Conservation (phyloP, 2,888 invertebrate genomes). For the Linnaemya tessellans region DNA sequence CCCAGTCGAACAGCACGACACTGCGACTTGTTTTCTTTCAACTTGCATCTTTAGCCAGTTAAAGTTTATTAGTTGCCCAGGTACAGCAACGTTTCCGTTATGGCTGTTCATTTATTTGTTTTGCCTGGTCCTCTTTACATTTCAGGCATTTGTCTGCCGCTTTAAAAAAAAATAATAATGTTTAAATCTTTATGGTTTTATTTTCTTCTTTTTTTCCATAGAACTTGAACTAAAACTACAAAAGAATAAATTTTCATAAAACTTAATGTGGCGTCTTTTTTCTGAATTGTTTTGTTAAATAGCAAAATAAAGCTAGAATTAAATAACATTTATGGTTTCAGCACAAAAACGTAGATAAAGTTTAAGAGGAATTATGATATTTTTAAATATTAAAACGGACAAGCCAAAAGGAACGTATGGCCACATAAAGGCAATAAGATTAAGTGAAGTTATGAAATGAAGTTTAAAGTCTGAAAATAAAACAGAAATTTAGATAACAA, state of each 20-base stretch:
- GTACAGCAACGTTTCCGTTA: conserved; percentile 41
- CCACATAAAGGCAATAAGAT: not conserved
- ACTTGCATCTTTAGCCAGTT: conserved; percentile 11
- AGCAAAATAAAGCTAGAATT: conserved; percentile 19
- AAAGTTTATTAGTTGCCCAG: conserved; percentile 40
- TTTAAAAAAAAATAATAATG: conserved; percentile 36
- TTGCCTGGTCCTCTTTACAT: not conserved
- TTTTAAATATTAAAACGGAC: conserved; percentile 12
- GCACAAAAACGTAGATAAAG: conserved; percentile 30
- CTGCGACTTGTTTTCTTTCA: not conserved
- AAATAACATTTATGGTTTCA: conserved; percentile 51
- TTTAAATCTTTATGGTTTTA: conserved; percentile 30
- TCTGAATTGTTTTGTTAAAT: conserved; percentile 19
- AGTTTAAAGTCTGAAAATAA: conserved; percentile 4
- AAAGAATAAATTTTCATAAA: conserved; percentile 48
- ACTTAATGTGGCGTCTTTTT: conserved; percentile 21
- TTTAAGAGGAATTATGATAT: conserved; percentile 28
- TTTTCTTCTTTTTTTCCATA: not conserved
- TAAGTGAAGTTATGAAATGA: conserved; percentile 32
- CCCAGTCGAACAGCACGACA: not conserved
- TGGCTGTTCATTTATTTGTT: conserved; percentile 3
- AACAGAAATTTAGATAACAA: not conserved
- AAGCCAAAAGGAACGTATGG: not conserved
- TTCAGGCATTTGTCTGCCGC: not conserved
- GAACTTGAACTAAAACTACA: conserved; percentile 32